Conservation (phyloP, 2,797 vertebrate species). For the Amblyraja radiata region DNA sequence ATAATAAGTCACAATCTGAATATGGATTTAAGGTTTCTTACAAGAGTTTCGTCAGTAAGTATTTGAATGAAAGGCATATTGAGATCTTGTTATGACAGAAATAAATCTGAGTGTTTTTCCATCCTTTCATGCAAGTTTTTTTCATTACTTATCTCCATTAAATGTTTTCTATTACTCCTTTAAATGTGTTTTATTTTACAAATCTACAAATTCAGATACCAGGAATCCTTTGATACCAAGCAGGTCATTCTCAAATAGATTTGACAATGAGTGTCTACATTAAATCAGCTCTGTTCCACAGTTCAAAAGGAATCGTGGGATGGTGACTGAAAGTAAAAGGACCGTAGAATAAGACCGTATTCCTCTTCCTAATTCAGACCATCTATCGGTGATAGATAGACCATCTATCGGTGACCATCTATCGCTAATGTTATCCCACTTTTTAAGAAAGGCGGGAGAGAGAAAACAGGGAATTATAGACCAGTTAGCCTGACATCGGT, state of each 20-base stretch:
- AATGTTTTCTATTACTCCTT: too few relatives aligned
- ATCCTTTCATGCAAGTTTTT: not conserved
- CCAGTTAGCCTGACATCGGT: too few relatives aligned
- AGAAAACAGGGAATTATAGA: too few relatives aligned
- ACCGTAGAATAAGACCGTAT: not conserved
- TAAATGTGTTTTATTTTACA: not conserved
- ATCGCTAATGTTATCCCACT: too few relatives aligned
- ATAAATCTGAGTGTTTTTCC: not conserved
- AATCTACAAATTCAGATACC: not conserved
- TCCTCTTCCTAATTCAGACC: not conserved
- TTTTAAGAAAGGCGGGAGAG: too few relatives aligned
- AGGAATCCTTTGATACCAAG: not conserved
- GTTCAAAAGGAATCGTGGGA: not conserved
- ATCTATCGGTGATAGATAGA: not conserved
- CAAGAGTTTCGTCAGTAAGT: not conserved
- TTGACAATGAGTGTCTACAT: not conserved
- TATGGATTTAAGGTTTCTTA: not conserved
- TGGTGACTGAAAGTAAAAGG: too few relatives aligned
- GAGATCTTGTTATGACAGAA: not conserved
- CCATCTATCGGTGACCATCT: not conserved
- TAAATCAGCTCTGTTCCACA: not conserved
- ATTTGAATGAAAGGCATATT: not conserved
- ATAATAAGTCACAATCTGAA: not conserved
- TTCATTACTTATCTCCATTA: not conserved
- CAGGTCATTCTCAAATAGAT: not conserved